These are phyloP conservation scores for Leptobrachium leishanense DNA, from an alignment of 2,113 vertebrate species.

Conservation along the genomic window DNA sequence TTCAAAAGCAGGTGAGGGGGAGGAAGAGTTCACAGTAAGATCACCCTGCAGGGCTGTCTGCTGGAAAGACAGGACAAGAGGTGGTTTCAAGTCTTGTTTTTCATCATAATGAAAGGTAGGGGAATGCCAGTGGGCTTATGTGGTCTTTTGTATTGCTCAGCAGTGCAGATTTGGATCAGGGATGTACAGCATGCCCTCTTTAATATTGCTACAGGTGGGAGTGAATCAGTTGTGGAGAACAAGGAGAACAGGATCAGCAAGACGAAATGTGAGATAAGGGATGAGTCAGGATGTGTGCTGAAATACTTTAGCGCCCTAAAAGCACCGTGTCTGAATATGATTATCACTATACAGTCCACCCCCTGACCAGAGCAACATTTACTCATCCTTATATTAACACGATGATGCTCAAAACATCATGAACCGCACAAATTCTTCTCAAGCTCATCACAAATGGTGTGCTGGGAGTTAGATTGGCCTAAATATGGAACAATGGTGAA, in stretches of 20 bases:
- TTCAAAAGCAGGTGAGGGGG: conserved; percentile 11
- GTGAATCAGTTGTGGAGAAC: conserved; percentile 9
- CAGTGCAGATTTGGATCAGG: background rate
- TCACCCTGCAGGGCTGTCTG: background rate
- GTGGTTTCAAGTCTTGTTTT: background rate
- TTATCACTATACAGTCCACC: background rate
- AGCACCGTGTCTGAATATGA: background rate
- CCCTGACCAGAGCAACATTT: too few species aligned
- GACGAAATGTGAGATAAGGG: conserved; percentile 30
- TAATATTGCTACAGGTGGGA: background rate
- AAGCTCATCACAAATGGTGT: too few species aligned
- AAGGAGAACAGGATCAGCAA: conserved; percentile 28
- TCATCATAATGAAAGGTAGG: background rate
- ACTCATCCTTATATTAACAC: too few species aligned
- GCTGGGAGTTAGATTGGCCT: too few species aligned
- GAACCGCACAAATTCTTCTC: too few species aligned
- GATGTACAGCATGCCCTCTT: background rate
- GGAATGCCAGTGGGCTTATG: background rate
- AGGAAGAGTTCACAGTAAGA: background rate
- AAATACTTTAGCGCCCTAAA: background rate
- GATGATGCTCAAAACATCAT: too few species aligned
- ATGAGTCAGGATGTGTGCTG: conserved; percentile 29
- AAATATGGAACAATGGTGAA: too few species aligned
- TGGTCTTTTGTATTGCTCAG: background rate
- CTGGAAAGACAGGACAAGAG: conserved; percentile 3